Conservation (phyloP, 2,113 vertebrate genomes). For the Coptodon rendalli region DNA sequence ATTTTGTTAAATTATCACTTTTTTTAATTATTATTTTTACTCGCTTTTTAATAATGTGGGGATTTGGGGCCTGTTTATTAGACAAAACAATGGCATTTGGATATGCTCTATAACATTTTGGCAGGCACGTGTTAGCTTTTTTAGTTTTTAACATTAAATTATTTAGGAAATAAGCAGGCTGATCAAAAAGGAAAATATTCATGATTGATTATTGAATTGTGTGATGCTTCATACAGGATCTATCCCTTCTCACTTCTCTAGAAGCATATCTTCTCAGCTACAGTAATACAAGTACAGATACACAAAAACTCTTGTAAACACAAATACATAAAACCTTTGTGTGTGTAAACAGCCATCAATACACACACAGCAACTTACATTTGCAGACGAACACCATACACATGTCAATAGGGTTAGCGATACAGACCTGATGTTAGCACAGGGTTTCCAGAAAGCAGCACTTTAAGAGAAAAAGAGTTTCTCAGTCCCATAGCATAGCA, state of each 20-base stretch:
- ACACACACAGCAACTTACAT: constrained; percentile 38
- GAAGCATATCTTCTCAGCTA: constrained; percentile 25
- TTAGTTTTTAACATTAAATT: neutral
- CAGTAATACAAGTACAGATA: constrained; percentile 47
- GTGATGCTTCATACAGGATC: neutral
- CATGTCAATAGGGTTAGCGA: constrained; percentile 54
- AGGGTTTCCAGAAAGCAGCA: constrained; percentile 77
- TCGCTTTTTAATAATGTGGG: neutral
- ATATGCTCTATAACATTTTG: neutral
- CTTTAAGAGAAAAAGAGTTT: constrained; percentile 70
- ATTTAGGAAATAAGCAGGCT: neutral
- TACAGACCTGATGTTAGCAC: constrained; percentile 79
- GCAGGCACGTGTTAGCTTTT: neutral
- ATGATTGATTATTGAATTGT: neutral
- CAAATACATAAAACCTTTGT: constrained; percentile 2
- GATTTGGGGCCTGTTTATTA: neutral
- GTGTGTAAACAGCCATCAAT: constrained; percentile 24
- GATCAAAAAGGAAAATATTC: neutral
- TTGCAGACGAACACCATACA: constrained; percentile 37
- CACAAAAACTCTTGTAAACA: constrained; percentile 31
- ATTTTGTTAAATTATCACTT: neutral
- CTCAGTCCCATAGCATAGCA: constrained; percentile 65
- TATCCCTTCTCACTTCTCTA: neutral
- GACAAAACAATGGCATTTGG: neutral
- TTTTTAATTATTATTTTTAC: neutral